Evolutionary conservation across 2,797 vertebrate genomes (phyloP).

Genomic region (Crocidura indochinensis): DNA sequence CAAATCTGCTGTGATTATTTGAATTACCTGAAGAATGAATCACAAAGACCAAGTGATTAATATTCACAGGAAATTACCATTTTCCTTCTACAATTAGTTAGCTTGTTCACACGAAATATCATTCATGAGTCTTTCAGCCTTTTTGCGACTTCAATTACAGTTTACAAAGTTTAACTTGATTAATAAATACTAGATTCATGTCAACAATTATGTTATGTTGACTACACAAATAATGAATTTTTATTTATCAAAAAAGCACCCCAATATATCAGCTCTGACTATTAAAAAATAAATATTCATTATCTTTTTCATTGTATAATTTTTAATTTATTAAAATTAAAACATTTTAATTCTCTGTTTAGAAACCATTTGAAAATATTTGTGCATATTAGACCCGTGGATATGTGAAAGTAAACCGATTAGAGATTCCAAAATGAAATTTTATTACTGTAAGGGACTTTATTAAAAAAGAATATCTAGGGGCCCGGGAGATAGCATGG

Average conservation of each 20-base stretch:
- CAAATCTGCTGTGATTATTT: constrained; percentile 36
- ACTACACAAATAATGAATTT: constrained; percentile 50
- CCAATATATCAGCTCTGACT: neutral
- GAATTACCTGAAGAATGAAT: constrained; percentile 50
- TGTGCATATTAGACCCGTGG: constrained; percentile 35
- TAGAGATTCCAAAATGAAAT: constrained; percentile 4
- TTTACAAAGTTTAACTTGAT: constrained; percentile 50
- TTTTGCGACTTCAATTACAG: constrained; percentile 59
- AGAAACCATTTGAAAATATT: constrained; percentile 49
- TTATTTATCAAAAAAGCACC: constrained; percentile 23
- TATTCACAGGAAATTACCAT: constrained; percentile 26
- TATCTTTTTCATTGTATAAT: neutral
- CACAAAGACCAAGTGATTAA: constrained; percentile 41
- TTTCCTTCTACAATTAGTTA: constrained; percentile 51
- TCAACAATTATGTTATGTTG: constrained; percentile 56
- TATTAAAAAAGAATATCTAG: constrained; percentile 23
- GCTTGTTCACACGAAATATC: constrained; percentile 42
- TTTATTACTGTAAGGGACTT: constrained; percentile 45
- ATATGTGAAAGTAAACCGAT: constrained; percentile 41
- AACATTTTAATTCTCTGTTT: neutral
- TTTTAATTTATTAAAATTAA: no score
- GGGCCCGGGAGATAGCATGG: no score
- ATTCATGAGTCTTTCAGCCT: constrained; percentile 34
- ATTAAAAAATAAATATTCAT: no score
- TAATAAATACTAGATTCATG: constrained; percentile 65